These are phyloP conservation scores for Octodonta nipae DNA, from an alignment of 2,888 invertebrate species.

Conservation along the genomic window DNA sequence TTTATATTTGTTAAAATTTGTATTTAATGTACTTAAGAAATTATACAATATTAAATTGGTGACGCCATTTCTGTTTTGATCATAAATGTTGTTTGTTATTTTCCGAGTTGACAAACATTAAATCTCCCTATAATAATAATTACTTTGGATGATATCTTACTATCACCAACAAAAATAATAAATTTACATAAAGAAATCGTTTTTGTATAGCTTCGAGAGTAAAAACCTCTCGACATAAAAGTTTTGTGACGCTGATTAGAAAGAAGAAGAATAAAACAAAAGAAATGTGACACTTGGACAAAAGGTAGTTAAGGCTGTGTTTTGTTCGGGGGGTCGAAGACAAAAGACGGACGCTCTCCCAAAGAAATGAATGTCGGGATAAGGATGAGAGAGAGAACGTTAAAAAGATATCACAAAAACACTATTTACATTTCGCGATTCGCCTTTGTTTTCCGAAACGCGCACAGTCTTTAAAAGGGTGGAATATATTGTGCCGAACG, in stretches of 20 bases:
- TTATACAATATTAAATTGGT: no score
- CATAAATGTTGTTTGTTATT: no score
- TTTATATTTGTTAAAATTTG: no score
- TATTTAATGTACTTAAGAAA: no score
- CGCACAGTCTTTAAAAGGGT: constrained; percentile 15
- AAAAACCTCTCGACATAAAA: constrained; percentile 30
- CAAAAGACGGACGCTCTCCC: constrained; percentile 34
- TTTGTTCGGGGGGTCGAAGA: constrained; percentile 33
- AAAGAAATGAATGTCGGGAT: constrained; percentile 36
- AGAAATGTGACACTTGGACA: constrained; percentile 38
- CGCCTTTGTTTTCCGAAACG: constrained; percentile 31
- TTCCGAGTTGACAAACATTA: no score
- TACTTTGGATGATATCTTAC: no score
- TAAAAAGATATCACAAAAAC: constrained; percentile 40
- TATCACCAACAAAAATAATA: no score
- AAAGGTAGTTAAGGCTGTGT: constrained; percentile 38
- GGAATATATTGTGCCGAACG: constrained; percentile 21
- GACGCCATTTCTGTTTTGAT: no score
- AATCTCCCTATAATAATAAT: no score
- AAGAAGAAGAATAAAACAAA: constrained; percentile 30
- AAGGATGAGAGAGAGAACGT: constrained; percentile 33
- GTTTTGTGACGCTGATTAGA: constrained; percentile 28
- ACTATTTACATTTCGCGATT: constrained; percentile 35
- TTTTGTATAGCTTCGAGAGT: constrained; percentile 15
- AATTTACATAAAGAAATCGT: constrained; percentile 18